A percentile compares a stretch with the other conserved stretches of the same genome.
Evolutionary conservation across 2,797 vertebrate species (phyloP).

Genomic region (Rallus crepitans): DNA sequence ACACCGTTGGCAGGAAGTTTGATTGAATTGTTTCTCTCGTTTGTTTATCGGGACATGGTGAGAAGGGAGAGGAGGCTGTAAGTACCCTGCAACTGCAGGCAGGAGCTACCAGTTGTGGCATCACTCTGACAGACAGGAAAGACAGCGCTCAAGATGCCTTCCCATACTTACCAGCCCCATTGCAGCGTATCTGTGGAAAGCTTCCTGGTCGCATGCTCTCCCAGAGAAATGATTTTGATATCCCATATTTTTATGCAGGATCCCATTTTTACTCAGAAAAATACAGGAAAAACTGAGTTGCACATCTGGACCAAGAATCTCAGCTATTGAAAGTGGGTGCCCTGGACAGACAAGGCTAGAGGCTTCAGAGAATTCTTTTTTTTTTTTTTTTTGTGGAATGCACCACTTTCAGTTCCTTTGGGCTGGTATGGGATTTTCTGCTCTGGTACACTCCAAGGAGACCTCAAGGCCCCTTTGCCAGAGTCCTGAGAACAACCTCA

Average conservation of each 20-base stretch:
- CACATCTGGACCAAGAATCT: neutral
- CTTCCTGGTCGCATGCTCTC: neutral
- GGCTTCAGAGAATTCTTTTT: neutral
- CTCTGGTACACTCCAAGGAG: accelerated
- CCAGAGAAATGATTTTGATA: neutral
- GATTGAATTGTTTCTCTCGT: neutral
- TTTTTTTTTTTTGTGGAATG: neutral
- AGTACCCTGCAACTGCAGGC: neutral
- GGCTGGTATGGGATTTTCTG: neutral
- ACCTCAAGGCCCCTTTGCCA: neutral
- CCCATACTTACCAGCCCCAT: neutral
- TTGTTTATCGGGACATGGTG: accelerated
- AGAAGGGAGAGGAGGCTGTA: neutral
- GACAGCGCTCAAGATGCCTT: neutral
- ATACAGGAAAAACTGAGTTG: neutral
- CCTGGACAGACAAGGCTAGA: neutral
- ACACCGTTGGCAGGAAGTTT: neutral
- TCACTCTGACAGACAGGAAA: neutral
- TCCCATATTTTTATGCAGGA: neutral
- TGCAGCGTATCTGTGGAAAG: accelerated
- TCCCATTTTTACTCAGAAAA: neutral
- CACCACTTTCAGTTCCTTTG: neutral
- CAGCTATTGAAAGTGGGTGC: neutral
- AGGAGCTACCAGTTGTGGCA: neutral
- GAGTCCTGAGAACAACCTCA: neutral